A percentile compares a stretch with the other conserved stretches of the same genome.
Evolutionary conservation across 2,888 invertebrate genomes (phyloP).

Genomic region (Heliconius ismenius): DNA sequence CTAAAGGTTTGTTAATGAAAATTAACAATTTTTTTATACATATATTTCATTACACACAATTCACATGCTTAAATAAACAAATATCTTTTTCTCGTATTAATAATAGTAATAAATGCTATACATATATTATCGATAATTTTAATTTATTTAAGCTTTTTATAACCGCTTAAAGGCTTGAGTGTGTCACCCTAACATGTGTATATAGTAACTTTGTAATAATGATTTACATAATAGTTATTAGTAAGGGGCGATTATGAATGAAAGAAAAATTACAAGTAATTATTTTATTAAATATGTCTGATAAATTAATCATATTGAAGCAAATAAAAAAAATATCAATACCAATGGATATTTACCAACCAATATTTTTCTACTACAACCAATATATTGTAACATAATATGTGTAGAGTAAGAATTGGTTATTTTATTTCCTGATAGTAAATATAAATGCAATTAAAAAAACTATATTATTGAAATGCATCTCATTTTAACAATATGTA

Average conservation of each 20-base stretch:
- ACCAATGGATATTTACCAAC: too few relatives aligned
- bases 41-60: neutral
- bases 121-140: neutral
- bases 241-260: constrained; percentile 39
- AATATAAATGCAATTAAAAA: neutral
- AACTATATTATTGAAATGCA: neutral
- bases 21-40: too few relatives aligned
- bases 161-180: constrained; percentile 67
- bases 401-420: too few relatives aligned
- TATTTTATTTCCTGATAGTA: too few relatives aligned
- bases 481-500: too few relatives aligned
- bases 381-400: too few relatives aligned
- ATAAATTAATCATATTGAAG: neutral
- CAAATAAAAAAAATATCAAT: too few relatives aligned
- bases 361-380: too few relatives aligned
- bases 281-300: neutral
- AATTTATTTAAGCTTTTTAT: constrained; percentile 48
- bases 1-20: neutral
- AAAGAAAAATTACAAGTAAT: neutral
- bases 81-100: neutral
- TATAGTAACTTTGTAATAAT: constrained; percentile 37
- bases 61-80: neutral
- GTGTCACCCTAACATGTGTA: constrained; percentile 61
- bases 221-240: constrained; percentile 48
- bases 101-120: neutral